Evolutionary conservation across 1,140 invertebrate species (phyloP).

Genomic region (Matsumurasca onukii): DNA sequence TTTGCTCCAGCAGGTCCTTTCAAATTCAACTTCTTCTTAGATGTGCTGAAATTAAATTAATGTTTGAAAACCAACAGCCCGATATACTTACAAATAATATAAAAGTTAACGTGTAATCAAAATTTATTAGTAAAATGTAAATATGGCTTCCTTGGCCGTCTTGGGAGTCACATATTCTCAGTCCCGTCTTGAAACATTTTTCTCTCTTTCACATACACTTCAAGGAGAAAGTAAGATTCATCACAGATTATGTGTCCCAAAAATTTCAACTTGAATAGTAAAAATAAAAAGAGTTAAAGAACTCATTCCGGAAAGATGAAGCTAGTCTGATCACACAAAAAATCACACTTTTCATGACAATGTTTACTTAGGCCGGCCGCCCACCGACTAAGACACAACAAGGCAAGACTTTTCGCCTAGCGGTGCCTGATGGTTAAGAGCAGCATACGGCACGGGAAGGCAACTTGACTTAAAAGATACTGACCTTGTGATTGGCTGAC

Average conservation of each 20-base stretch:
- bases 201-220: slow-evolving; percentile 3
- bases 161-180: not conserved
- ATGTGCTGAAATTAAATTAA: slow-evolving; percentile 10
- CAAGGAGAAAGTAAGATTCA: slow-evolving; percentile 3
- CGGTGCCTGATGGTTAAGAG: too few species aligned
- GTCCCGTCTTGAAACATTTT: slow-evolving; percentile 16
- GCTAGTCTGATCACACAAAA: not conserved
- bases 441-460: too few species aligned
- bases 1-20: not conserved
- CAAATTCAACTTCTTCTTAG: slow-evolving; percentile 11
- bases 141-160: not conserved
- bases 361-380: not conserved
- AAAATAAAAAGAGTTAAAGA: not conserved
- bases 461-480: too few species aligned
- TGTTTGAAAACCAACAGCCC: not conserved
- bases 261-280: not conserved
- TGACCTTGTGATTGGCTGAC: too few species aligned
- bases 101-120: not conserved
- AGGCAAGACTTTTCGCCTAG: not conserved
- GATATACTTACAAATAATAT: not conserved
- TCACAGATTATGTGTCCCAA: not conserved
- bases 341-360: not conserved
- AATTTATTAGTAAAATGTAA: not conserved
- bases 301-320: not conserved
- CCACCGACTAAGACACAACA: not conserved